Percentiles rank a stretch among this genome's conserved stretches.
These are phyloP conservation scores for Hirudo medicinalis DNA, from an alignment of 1,140 invertebrate genomes.

Conservation along the genomic window DNA sequence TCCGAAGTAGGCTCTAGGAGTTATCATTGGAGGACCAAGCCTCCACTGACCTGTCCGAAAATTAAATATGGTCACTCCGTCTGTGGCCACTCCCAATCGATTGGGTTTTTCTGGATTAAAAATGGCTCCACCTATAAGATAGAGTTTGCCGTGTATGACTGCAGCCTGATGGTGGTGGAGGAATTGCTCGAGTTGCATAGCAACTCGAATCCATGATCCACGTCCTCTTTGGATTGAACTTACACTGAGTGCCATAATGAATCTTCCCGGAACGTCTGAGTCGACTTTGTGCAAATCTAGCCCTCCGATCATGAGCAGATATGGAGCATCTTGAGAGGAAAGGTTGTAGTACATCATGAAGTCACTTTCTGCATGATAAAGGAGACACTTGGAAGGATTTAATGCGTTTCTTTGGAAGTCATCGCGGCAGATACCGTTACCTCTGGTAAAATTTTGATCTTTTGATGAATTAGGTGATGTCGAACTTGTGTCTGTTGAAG, in stretches of 20 bases:
- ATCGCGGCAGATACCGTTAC: too few species aligned
- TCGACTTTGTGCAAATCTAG: slow-evolving; percentile 4
- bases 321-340: neutral
- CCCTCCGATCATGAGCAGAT: slow-evolving; percentile 6
- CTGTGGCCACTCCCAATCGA: neutral
- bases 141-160: neutral
- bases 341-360: slow-evolving; percentile 1
- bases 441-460: too few species aligned
- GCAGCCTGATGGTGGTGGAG: slow-evolving; percentile 2
- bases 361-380: too few species aligned
- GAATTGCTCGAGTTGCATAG: neutral
- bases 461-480: too few species aligned
- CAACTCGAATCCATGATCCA: neutral
- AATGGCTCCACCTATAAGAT: slow-evolving; percentile 4
- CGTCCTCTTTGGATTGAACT: neutral
- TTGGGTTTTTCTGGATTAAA: slow-evolving; percentile 13
- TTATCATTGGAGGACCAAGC: neutral
- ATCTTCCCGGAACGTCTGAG: neutral
- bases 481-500: too few species aligned
- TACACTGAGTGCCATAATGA: neutral
- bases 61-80: slow-evolving; percentile 7
- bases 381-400: too few species aligned
- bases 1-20: slow-evolving; percentile 1
- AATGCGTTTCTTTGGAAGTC: too few species aligned
- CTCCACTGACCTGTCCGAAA: slow-evolving; percentile 1